phyloP scores from a whole-genome alignment of 2,888 invertebrate genomes.

The Coelinius sp. region DNA sequence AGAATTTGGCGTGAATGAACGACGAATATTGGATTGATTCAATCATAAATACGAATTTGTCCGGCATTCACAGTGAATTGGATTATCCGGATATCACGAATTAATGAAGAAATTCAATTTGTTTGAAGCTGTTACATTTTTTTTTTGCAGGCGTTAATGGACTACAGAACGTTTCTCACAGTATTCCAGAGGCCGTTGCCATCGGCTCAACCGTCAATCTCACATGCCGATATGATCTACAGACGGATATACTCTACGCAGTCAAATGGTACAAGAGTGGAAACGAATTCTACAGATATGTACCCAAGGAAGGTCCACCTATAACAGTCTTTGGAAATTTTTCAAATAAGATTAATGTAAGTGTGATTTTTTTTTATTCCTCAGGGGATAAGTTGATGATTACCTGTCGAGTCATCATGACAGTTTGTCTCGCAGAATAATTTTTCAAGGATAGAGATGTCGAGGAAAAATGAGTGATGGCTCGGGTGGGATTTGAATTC shows the following conservation, averaged over 20 bases:
- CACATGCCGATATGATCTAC: slow-evolving; percentile 83
- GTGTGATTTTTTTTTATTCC: slow-evolving; percentile 66
- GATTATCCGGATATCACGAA: background rate
- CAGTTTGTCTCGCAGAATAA: background rate
- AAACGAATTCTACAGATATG: slow-evolving; percentile 84
- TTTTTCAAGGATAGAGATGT: background rate
- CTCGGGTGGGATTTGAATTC: background rate
- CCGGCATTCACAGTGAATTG: too few relatives aligned
- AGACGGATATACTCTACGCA: slow-evolving; percentile 82
- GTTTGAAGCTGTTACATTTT: background rate
- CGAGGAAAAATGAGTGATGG: background rate
- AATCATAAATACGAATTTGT: too few relatives aligned
- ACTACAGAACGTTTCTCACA: slow-evolving; percentile 80
- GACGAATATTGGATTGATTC: too few relatives aligned
- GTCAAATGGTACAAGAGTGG: slow-evolving; percentile 87
- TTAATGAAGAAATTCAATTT: background rate
- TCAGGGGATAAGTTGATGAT: background rate
- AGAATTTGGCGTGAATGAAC: too few relatives aligned
- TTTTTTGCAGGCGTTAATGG: slow-evolving; percentile 60
- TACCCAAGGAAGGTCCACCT: slow-evolving; percentile 84
- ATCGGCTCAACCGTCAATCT: slow-evolving; percentile 82
- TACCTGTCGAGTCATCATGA: background rate
- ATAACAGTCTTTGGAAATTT: slow-evolving; percentile 81
- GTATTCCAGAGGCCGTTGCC: slow-evolving; percentile 80
- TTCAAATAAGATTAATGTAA: slow-evolving; percentile 82